Conservation (phyloP, 2,113 vertebrate species). For the Phaetusa simplex region DNA sequence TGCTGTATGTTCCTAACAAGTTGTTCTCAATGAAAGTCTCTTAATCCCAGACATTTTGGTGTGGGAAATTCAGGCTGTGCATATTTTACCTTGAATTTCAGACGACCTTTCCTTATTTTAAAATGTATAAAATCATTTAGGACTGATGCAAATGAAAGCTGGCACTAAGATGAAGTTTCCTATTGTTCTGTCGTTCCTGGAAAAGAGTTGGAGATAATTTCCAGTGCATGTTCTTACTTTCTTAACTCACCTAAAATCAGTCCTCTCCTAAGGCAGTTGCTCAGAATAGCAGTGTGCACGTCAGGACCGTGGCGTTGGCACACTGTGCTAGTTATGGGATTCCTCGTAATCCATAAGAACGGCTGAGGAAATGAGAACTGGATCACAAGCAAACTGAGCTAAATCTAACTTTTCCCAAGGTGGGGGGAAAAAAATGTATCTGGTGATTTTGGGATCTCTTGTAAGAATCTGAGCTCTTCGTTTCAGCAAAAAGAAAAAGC, state of each 20-base stretch:
- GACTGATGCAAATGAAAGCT: not conserved
- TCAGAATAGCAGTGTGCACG: not conserved
- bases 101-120: not conserved
- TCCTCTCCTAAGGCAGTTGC: not conserved
- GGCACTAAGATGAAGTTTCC: not conserved
- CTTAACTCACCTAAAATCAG: constrained; percentile 8
- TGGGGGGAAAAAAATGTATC: not conserved
- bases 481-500: not conserved
- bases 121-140: not conserved
- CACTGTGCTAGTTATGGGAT: not conserved
- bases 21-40: not conserved
- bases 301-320: not conserved
- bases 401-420: not conserved
- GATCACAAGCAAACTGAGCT: not conserved
- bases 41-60: not conserved
- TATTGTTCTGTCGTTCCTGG: not conserved
- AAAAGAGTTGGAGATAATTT: not conserved
- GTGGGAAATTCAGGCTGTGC: not conserved
- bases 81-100: not conserved
- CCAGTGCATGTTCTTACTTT: not conserved
- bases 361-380: not conserved
- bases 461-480: not conserved
- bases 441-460: not conserved
- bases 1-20: not conserved
- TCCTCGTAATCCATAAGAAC: not conserved